These are phyloP conservation scores for Cheilosia pagana DNA, from an alignment of 2,888 invertebrate genomes.

Conservation along the genomic window DNA sequence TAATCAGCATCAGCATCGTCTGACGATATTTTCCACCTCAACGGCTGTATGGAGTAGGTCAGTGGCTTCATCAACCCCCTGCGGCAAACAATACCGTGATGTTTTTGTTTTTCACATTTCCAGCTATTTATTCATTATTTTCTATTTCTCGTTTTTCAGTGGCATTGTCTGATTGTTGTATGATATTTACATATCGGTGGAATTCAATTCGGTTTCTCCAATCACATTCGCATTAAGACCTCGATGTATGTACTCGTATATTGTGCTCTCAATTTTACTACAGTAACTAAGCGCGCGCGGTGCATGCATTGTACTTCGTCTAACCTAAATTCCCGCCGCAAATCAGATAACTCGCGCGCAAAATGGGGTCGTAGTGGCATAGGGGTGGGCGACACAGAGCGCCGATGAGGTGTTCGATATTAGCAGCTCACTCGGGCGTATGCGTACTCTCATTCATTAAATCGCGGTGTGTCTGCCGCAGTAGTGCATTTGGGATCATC, in stretches of 20 bases:
- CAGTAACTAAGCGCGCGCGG: slow-evolving; percentile 50
- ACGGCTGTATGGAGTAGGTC: slow-evolving; percentile 66
- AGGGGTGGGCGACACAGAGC: background rate
- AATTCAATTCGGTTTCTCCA: slow-evolving; percentile 69
- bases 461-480: slow-evolving; percentile 50
- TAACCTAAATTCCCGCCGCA: slow-evolving; percentile 71
- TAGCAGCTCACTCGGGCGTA: slow-evolving; percentile 63
- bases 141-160: slow-evolving; percentile 28
- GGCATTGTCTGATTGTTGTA: slow-evolving; percentile 66
- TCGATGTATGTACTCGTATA: slow-evolving; percentile 35
- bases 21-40: slow-evolving; percentile 61
- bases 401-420: slow-evolving; percentile 27
- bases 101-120: slow-evolving; percentile 14
- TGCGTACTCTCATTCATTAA: slow-evolving; percentile 73
- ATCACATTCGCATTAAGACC: slow-evolving; percentile 73
- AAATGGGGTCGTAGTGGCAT: slow-evolving; percentile 56
- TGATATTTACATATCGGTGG: slow-evolving; percentile 64
- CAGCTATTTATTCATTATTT: slow-evolving; percentile 3
- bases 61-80: slow-evolving; percentile 51
- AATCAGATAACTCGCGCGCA: slow-evolving; percentile 70
- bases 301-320: slow-evolving; percentile 46
- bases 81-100: background rate
- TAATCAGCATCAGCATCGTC: slow-evolving; percentile 27
- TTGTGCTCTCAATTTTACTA: slow-evolving; percentile 64
- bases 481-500: slow-evolving; percentile 66